phyloP scores from a whole-genome alignment of 2,797 vertebrate species.

The Trematomus bernacchii region DNA sequence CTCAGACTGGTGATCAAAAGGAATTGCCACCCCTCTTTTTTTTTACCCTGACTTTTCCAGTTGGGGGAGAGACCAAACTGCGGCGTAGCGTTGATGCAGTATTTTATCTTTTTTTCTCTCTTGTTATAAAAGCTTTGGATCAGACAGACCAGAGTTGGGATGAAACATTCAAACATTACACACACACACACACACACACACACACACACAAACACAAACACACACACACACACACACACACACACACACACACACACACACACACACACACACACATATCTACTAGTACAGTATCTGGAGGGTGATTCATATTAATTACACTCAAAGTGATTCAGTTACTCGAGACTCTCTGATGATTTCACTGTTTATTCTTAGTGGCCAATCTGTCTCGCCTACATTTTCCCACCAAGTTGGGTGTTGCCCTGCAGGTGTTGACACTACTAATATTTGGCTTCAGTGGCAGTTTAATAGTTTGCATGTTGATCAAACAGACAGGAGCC shows the following conservation, averaged over 20 bases:
- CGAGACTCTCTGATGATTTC: slow-evolving; percentile 59
- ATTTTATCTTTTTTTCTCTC: slow-evolving; percentile 68
- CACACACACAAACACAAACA: background rate
- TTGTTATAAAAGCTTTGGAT: slow-evolving; percentile 60
- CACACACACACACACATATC: slow-evolving; percentile 9
- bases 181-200: slow-evolving; percentile 3
- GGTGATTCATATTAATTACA: slow-evolving; percentile 65
- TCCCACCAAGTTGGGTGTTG: slow-evolving; percentile 70
- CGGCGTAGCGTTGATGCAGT: slow-evolving; percentile 82
- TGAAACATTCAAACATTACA: slow-evolving; percentile 40
- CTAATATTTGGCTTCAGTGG: slow-evolving; percentile 70
- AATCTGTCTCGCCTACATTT: slow-evolving; percentile 56
- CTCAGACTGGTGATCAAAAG: slow-evolving; percentile 52
- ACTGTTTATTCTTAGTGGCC: slow-evolving; percentile 66
- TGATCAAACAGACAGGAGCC: slow-evolving; percentile 63
- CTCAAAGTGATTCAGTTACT: slow-evolving; percentile 51
- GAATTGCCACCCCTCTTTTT: slow-evolving; percentile 48
- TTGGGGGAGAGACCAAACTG: slow-evolving; percentile 78
- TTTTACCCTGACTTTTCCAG: slow-evolving; percentile 57
- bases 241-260: slow-evolving; percentile 8
- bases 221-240: slow-evolving; percentile 21
- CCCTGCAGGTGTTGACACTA: slow-evolving; percentile 76
- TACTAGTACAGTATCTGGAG: slow-evolving; percentile 41
- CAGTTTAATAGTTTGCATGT: slow-evolving; percentile 59
- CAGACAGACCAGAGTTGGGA: slow-evolving; percentile 54